A percentile compares a stretch with the other conserved stretches of the same genome.
These are phyloP conservation scores for Phrynocephalus forsythii DNA, from an alignment of 2,797 vertebrate species.

Conservation along the genomic window DNA sequence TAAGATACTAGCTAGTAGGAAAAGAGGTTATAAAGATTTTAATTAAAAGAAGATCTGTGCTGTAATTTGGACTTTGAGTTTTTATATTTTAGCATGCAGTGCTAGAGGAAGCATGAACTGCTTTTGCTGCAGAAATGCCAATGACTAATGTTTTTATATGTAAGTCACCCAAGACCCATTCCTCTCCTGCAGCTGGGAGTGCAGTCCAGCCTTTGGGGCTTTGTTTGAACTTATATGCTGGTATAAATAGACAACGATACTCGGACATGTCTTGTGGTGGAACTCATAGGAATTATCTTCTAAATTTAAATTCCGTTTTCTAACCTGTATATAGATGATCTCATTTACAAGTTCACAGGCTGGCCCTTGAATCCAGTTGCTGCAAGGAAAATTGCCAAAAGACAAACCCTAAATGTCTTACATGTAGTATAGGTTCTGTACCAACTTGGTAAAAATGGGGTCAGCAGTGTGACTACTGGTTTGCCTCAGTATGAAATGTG, in stretches of 20 bases:
- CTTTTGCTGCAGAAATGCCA: not conserved
- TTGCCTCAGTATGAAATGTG: not conserved
- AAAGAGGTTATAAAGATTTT: not conserved
- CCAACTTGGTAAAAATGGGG: no score
- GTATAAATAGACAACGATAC: accelerated
- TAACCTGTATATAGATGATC: no score
- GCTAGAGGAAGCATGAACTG: not conserved
- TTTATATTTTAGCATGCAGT: not conserved
- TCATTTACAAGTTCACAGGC: no score
- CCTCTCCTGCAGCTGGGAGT: not conserved
- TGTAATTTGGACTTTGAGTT: not conserved
- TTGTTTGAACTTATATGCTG: accelerated
- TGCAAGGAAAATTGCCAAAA: no score
- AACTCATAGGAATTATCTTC: not conserved
- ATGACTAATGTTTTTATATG: not conserved
- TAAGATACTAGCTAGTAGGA: not conserved
- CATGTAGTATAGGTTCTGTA: no score
- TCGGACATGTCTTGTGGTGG: accelerated
- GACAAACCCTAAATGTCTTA: no score
- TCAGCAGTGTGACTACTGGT: not conserved
- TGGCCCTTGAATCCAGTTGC: no score
- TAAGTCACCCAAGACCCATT: not conserved
- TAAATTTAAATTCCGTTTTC: no score
- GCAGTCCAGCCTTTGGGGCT: not conserved
- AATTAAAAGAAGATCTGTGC: not conserved